These are phyloP conservation scores for Coilia nasus DNA, from an alignment of 2,797 vertebrate species.

Conservation along the genomic window DNA sequence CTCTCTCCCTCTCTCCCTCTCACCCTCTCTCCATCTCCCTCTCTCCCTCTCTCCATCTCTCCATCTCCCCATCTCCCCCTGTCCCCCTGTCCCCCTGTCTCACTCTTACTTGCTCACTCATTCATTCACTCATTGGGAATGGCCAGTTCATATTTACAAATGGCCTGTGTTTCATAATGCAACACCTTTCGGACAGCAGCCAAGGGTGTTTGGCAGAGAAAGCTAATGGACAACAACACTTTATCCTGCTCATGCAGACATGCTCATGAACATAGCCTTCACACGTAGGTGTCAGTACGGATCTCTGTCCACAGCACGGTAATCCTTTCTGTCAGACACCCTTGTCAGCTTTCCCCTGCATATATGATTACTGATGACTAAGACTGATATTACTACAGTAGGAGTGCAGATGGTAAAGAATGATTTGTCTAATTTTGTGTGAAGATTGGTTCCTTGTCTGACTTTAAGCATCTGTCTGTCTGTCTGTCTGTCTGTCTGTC, in stretches of 20 bases:
- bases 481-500: background rate
- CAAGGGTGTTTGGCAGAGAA: background rate
- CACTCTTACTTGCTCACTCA: no score
- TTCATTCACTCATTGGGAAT: background rate
- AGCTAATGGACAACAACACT: background rate
- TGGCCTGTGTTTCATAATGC: background rate
- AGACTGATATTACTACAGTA: background rate
- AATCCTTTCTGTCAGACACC: background rate
- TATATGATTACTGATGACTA: background rate
- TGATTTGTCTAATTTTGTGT: background rate
- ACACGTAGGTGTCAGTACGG: background rate
- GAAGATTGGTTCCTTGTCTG: background rate
- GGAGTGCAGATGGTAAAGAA: background rate
- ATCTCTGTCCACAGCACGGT: background rate
- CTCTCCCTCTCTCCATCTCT: no score
- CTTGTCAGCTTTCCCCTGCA: background rate
- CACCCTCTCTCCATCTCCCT: no score
- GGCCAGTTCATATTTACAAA: background rate
- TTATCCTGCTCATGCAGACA: background rate
- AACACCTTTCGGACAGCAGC: background rate
- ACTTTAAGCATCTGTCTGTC: background rate
- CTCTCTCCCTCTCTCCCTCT: no score
- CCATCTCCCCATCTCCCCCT: no score
- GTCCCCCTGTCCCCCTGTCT: no score
- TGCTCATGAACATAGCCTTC: background rate